Percentiles rank a stretch among this genome's conserved stretches.
Conservation (phyloP, 1,140 invertebrate genomes). For the Cydia splendana region DNA sequence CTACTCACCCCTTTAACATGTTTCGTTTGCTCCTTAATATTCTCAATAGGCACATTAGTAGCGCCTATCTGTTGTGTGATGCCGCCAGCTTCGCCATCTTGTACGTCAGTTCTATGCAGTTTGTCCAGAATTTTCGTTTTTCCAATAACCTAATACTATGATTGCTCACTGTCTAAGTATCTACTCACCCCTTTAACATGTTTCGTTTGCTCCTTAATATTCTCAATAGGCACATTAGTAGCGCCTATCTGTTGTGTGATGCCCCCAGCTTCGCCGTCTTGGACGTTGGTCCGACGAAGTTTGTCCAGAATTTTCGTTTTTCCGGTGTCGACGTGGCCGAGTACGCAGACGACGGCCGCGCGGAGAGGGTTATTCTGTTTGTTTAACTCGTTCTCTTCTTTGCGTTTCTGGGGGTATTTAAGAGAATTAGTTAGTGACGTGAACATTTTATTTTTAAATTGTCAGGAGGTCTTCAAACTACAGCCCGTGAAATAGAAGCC, state of each 20-base stretch:
- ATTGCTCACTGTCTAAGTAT: constrained; percentile 44
- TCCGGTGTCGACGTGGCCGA: constrained; percentile 99
- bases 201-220: constrained; percentile 96
- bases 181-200: constrained; percentile 93
- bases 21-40: constrained; percentile 96
- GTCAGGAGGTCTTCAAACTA: too few relatives aligned
- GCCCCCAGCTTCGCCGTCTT: constrained; percentile 99
- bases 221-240: constrained; percentile 98
- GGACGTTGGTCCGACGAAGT: constrained; percentile 95
- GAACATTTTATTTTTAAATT: not conserved
- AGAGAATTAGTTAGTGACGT: not conserved
- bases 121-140: constrained; percentile 99
- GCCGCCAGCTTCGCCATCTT: constrained; percentile 99
- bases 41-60: constrained; percentile 98
- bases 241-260: constrained; percentile 99
- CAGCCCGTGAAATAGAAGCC: too few relatives aligned
- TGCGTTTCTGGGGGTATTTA: constrained; percentile 83
- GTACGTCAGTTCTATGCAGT: constrained; percentile 95
- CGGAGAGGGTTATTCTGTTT: constrained; percentile 89
- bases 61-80: constrained; percentile 99
- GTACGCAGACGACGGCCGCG: constrained; percentile 98
- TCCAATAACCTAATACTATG: constrained; percentile 74
- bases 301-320: constrained; percentile 99
- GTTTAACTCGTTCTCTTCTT: constrained; percentile 91
- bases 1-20: constrained; percentile 93